These are phyloP conservation scores for Horisme vitalbata DNA, from an alignment of 2,888 invertebrate species.

Conservation along the genomic window DNA sequence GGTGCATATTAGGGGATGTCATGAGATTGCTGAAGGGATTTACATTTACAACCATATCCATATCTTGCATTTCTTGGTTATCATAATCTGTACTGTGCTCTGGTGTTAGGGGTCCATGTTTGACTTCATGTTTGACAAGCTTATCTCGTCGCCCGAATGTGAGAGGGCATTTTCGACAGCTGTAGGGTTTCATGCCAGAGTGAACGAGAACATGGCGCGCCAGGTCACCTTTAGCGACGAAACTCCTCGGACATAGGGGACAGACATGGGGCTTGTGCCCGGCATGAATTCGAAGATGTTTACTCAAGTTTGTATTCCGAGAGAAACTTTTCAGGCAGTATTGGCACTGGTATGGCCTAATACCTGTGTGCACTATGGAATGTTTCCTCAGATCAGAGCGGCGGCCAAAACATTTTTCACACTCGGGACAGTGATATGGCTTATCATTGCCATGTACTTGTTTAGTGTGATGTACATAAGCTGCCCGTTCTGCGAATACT, in stretches of 20 bases:
- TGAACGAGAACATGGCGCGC: constrained; percentile 86
- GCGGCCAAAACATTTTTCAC: constrained; percentile 87
- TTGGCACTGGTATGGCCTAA: constrained; percentile 88
- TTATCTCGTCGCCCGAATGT: constrained; percentile 88
- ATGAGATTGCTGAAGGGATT: constrained; percentile 82
- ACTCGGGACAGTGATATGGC: constrained; percentile 87
- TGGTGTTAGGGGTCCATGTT: constrained; percentile 76
- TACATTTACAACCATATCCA: constrained; percentile 85
- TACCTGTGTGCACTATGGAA: constrained; percentile 90
- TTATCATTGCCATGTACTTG: constrained; percentile 87
- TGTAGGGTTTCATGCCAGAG: constrained; percentile 85
- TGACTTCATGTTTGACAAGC: constrained; percentile 85
- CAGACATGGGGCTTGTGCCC: constrained; percentile 89
- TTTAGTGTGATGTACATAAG: constrained; percentile 86
- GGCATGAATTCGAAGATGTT: constrained; percentile 88
- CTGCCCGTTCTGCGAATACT: constrained; percentile 84
- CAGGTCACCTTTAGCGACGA: constrained; percentile 86
- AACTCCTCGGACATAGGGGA: constrained; percentile 87
- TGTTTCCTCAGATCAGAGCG: constrained; percentile 88
- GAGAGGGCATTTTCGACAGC: constrained; percentile 85
- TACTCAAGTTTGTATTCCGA: constrained; percentile 89
- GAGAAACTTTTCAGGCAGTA: constrained; percentile 90
- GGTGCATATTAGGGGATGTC: constrained; percentile 64
- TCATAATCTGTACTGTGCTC: constrained; percentile 54
- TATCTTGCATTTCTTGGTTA: constrained; percentile 71